Base-by-base conservation (phyloP, 2,888 invertebrate genomes). In the Epinotia nisella region DNA sequence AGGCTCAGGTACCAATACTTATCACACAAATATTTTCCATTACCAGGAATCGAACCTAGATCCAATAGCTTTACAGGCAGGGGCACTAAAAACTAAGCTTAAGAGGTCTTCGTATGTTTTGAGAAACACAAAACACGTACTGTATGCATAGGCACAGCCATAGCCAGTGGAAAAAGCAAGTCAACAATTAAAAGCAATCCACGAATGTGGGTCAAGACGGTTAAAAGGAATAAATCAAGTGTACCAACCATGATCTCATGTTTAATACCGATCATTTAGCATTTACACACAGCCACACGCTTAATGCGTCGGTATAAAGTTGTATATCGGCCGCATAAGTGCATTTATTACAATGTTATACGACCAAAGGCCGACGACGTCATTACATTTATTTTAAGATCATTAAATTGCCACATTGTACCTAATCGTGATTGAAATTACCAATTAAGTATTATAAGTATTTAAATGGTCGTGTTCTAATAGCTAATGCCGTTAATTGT, bases 171-270 rank as follows among this genome's bases (percentile, higher is more conserved):
- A 68, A 73, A 73, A 92, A 91, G 88, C 92, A 91, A 92, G 93
- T 93, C 91, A 93, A 90, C 93, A 93, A 93, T 93, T 92, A 93
- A 90, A 91, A 88, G 89, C 91, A 91, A 91, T 90, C 86, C 90
- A 80, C 87, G 83, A 88, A 93, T 89, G 87, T 93, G 80, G 93
- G 93, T 92, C 93, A 92, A 92, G 92, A 85, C 90, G 90, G 89
- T 90, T 91, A 88, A 88, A 88, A 90, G 88, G 91, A 90, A 92
- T 93, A 92, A 93, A 93, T 92, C 92, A 92, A 90, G 85, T 83
- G 87, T 81, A 84, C 84, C 81, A 85, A 83, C 86, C 85, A 90
- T 93, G 92, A 93, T 91, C 91, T 93, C 91, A 92, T 88, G 84
- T 80, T 70, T 70, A 81, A 82, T 81, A 79, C 81, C 79, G 79